Conservation (phyloP, 2,113 vertebrate genomes). For the Halcyon malimbica region DNA sequence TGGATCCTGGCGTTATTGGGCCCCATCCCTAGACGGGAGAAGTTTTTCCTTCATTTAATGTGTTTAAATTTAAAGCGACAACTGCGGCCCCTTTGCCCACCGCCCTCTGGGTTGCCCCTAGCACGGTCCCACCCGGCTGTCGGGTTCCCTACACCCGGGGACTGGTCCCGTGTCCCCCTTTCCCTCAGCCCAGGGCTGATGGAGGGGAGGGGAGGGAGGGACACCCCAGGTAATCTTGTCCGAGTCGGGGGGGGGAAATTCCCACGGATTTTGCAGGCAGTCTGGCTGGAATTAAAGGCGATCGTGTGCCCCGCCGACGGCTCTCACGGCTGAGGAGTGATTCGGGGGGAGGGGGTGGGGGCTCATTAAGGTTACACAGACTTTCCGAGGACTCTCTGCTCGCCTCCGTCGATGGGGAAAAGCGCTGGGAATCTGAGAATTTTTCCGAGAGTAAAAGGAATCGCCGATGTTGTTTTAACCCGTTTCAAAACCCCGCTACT, state of each 20-base stretch:
- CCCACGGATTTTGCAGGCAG: background rate
- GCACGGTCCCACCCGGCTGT: background rate
- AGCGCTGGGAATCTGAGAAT: background rate
- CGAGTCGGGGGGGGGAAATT: background rate
- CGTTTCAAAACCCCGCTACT: background rate
- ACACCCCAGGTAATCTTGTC: background rate
- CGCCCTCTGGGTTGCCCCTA: too few species aligned
- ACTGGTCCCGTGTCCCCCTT: background rate
- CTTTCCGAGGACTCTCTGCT: background rate
- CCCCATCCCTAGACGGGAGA: accelerated
- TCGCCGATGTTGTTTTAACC: background rate
- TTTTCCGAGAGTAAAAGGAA: background rate
- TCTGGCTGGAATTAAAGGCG: background rate
- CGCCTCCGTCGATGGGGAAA: background rate
- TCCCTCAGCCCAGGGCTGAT: too few species aligned
- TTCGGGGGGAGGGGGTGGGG: background rate
- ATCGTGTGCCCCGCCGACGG: background rate
- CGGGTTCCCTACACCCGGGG: background rate
- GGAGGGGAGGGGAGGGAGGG: too few species aligned
- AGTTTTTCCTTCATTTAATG: background rate
- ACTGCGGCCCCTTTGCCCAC: too few species aligned
- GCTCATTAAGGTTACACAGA: background rate
- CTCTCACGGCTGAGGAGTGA: background rate
- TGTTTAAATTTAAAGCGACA: background rate
- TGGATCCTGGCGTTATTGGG: background rate